Evolutionary conservation across 1,140 invertebrate species (phyloP), one percentile per base, ranked within the genome.

Genomic region (Scaptomyza graminum): DNA sequence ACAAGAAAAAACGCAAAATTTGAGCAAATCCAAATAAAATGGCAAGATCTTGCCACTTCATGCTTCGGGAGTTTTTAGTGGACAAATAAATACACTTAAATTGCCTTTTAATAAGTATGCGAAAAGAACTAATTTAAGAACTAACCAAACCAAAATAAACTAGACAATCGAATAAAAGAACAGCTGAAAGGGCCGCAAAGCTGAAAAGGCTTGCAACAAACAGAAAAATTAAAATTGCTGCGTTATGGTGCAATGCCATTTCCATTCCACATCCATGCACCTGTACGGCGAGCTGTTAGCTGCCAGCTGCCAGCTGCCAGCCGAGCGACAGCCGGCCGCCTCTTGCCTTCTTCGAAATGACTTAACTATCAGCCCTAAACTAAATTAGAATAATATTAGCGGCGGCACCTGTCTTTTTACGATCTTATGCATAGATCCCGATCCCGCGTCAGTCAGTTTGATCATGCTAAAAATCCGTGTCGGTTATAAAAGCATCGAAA

Each of bases 291-390:
- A n/a, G n/a, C n/a, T n/a, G n/a, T n/a, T n/a, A n/a, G n/a, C n/a
- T n/a, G 11, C 13, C 47, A 51, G 56, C 57, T 68, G 51, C 68
- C 65, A 73, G 63, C 70, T 73, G 70, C 56, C 69, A 51, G 11
- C 15, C 31, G 7, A 55, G 57, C 39, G 37, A 49, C 56, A 43
- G 64, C 22, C 12, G 16, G 34, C 15, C 50, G 16, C n/a, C n/a
- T n/a, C n/a, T n/a, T n/a, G n/a, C n/a, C n/a, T 25, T 39, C 16
- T 41, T 44, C 56, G 56, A 55, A 68, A 62, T 44, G 51, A 28
- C 34, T 59, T 60, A 59, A 54, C 43, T 61, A 73, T 62, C 50
- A 50, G 56, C 37, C 43, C 43, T 39, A 43, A 55, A 15, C 34
- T 50, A 62, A 68, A 73, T 51, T 44, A 62, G 44, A 67, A 43